Evolutionary conservation across 2,113 vertebrate species (phyloP).

Genomic region (Tachysurus fulvidraco): DNA sequence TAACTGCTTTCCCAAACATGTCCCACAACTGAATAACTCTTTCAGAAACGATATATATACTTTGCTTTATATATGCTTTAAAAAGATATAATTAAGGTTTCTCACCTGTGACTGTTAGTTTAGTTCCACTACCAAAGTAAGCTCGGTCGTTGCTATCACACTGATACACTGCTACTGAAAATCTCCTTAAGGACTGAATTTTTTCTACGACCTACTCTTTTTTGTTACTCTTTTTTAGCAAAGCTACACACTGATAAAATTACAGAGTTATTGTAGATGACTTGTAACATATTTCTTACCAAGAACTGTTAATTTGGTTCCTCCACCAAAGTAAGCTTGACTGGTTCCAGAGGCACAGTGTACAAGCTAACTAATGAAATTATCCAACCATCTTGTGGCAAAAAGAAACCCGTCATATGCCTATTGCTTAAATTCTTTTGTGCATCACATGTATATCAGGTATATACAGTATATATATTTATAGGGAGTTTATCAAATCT

Average conservation of each 20-base stretch:
- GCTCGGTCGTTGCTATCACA: slow-evolving; percentile 68
- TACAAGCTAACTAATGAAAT: slow-evolving; percentile 3
- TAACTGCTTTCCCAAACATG: neutral
- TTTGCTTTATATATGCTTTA: too few species aligned
- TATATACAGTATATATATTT: neutral
- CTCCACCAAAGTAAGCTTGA: slow-evolving; percentile 61
- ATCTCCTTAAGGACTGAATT: slow-evolving; percentile 41
- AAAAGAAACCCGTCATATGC: neutral
- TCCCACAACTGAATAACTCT: neutral
- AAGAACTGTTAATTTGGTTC: slow-evolving; percentile 57
- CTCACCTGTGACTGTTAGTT: slow-evolving; percentile 54
- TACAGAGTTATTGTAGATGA: neutral
- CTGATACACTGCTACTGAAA: slow-evolving; percentile 61
- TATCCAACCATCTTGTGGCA: neutral
- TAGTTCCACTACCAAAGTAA: slow-evolving; percentile 77
- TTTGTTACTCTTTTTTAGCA: neutral
- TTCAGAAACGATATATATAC: too few species aligned
- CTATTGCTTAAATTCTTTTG: neutral
- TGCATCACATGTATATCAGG: neutral
- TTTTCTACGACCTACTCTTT: neutral
- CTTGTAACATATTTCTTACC: slow-evolving; percentile 50
- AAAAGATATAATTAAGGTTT: slow-evolving; percentile 29
- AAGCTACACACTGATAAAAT: neutral
- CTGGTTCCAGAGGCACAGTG: slow-evolving; percentile 30
- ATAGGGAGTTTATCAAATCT: neutral